Evolutionary conservation across 2,888 invertebrate genomes (phyloP), one percentile per base, ranked within the genome.

Genomic region (Thymelicus acteon): DNA sequence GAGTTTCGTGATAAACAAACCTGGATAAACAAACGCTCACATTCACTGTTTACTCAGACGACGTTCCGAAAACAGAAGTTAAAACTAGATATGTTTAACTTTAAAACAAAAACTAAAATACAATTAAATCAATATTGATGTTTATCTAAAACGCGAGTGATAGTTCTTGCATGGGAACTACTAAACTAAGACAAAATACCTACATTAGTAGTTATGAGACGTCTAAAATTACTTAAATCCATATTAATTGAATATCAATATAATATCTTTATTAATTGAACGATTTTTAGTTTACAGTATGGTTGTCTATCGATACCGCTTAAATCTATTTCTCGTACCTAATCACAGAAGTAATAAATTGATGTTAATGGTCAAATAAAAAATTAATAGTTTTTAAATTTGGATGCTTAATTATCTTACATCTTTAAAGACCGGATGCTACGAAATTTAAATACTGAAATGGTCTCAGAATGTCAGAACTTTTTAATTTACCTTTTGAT

Each of bases 31-130:
- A 87, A 85, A 84, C 78, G 78, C 79, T 76, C 76, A 72, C 75
- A 76, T 81, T 80, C 78, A 85, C 86, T 89, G 85, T 91, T 91
- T 88, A 80, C 80, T 79, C 81, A 83, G 82, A 77, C 80, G 78
- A 78, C 83, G 85, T 87, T 88, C 80, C 82, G 86, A 90, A 90
- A 91, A 92, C 92, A 92, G 91, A 88, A 91, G 92, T 90, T 89
- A 82, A 89, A 85, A 87, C 90, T 83, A 75, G 81, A 83, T 85
- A 52, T 89, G 90, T 91, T 91, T 86, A 80, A 10, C 86, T 67
- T 87, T 79, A 88, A 87, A 92, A 91, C 88, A 91, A 85, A 89
- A 87, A 84, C 81, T 75, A 31, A 63, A 63, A 31, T 12, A 24
- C n/a, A 52, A 63, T 37, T 39, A 6, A 48, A 48, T 48, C n/a